A percentile compares a stretch with the other conserved stretches of the same genome.
Conservation (phyloP, 2,797 vertebrate genomes). For the Triplophysa bombifrons region DNA sequence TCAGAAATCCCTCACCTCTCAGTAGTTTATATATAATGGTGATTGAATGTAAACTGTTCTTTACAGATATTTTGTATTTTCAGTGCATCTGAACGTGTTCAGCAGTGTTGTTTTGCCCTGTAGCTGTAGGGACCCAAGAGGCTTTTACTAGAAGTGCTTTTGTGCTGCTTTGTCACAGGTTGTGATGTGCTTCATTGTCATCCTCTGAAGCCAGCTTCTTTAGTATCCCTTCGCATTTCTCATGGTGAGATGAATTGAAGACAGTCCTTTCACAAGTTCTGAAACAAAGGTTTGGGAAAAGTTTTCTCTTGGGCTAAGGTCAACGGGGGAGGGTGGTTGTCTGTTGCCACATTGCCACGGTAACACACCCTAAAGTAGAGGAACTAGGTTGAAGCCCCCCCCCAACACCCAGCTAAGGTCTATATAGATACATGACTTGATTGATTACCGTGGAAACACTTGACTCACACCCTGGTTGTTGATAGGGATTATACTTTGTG, state of each 20-base stretch:
- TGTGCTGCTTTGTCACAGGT: conserved; percentile 44
- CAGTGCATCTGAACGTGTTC: background rate
- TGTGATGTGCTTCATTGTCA: conserved; percentile 48
- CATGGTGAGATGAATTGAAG: conserved; percentile 75
- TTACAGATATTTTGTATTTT: background rate
- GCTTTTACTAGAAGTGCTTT: conserved; percentile 30
- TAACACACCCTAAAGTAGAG: conserved; percentile 66
- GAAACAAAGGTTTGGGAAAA: conserved; percentile 72
- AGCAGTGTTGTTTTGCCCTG: background rate
- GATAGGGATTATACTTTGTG: background rate
- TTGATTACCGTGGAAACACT: conserved; percentile 72
- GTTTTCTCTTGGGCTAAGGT: conserved; percentile 69
- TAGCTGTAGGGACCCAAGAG: conserved; percentile 13
- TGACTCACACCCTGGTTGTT: conserved; percentile 1
- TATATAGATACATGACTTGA: conserved; percentile 59
- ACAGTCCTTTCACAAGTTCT: conserved; percentile 74
- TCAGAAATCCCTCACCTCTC: conserved; percentile 15
- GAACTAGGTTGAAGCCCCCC: conserved; percentile 73
- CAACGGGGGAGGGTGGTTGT: conserved; percentile 62
- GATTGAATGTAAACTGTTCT: background rate
- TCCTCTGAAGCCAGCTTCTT: conserved; percentile 56
- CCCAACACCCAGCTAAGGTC: conserved; percentile 47
- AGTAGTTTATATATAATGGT: background rate
- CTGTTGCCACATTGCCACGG: conserved; percentile 73
- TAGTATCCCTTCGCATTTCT: conserved; percentile 68